phyloP scores from a whole-genome alignment of 2,797 vertebrate species.

The Liasis olivaceus region DNA sequence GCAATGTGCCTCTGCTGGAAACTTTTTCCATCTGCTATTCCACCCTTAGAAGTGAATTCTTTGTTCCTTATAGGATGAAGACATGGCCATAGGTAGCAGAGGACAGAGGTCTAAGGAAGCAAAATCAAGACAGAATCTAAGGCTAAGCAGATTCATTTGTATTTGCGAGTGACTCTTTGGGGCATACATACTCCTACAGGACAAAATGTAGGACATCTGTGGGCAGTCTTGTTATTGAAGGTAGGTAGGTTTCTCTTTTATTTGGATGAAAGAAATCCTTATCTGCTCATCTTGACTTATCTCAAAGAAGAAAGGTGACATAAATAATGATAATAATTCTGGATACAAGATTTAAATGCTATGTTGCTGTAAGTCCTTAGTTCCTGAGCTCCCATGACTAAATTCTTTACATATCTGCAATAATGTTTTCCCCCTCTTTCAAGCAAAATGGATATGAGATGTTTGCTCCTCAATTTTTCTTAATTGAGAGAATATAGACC shows the following conservation, averaged over 20 bases:
- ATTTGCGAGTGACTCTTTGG: background rate
- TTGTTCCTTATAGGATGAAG: background rate
- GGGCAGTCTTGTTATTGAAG: background rate
- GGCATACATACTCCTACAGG: background rate
- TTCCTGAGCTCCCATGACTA: background rate
- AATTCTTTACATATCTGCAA: background rate
- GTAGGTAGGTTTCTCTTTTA: background rate
- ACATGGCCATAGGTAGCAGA: background rate
- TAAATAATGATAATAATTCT: background rate
- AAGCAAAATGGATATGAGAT: background rate
- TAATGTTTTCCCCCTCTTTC: background rate
- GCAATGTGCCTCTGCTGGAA: background rate
- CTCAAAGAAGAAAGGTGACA: background rate
- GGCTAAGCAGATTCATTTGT: background rate
- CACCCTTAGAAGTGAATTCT: too few species aligned
- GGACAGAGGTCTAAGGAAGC: too few species aligned
- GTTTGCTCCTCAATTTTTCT: background rate
- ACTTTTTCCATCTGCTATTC: background rate
- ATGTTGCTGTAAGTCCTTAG: background rate
- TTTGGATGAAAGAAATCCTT: background rate
- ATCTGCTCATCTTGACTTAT: background rate
- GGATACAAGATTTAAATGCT: background rate
- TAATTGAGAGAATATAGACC: background rate
- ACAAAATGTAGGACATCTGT: background rate
- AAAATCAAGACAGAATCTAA: background rate